Conservation (phyloP, 2,797 vertebrate species). For the Lithobates pipiens region DNA sequence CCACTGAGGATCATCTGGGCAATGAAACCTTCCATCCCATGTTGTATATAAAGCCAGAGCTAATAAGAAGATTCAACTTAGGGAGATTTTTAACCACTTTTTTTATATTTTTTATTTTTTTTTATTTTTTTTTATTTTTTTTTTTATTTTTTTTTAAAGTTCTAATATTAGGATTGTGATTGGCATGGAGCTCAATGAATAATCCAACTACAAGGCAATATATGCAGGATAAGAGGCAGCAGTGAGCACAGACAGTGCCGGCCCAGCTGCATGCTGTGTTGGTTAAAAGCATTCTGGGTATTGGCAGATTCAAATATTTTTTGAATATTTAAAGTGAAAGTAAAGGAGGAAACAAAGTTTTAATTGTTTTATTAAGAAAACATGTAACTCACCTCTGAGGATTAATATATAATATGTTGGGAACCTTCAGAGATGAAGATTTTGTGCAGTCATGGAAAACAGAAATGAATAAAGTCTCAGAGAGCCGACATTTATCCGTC, state of each 20-base stretch:
- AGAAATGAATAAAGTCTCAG: no score
- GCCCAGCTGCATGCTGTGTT: not conserved
- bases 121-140: no score
- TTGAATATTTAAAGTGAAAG: no score
- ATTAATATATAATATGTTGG: no score
- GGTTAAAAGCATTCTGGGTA: not conserved
- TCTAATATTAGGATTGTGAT: not conserved
- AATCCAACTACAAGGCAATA: not conserved
- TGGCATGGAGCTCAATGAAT: not conserved
- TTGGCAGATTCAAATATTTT: not conserved
- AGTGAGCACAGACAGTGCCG: not conserved
- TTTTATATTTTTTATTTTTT: no score
- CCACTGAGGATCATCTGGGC: constrained; percentile 99
- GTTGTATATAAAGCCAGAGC: not conserved
- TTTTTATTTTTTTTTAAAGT: not conserved
- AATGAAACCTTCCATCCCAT: accelerated
- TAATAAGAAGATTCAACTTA: not conserved
- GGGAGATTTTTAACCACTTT: not conserved
- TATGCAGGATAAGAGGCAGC: not conserved
- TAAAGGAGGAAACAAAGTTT: no score
- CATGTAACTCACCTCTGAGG: no score
- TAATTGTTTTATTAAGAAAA: no score
- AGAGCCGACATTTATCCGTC: no score
- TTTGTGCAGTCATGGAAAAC: no score
- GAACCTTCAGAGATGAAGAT: no score